Percentiles rank a stretch among this genome's conserved stretches.
phyloP scores from a whole-genome alignment of 2,888 invertebrate genomes.

The Leptinotarsa tumamoca region DNA sequence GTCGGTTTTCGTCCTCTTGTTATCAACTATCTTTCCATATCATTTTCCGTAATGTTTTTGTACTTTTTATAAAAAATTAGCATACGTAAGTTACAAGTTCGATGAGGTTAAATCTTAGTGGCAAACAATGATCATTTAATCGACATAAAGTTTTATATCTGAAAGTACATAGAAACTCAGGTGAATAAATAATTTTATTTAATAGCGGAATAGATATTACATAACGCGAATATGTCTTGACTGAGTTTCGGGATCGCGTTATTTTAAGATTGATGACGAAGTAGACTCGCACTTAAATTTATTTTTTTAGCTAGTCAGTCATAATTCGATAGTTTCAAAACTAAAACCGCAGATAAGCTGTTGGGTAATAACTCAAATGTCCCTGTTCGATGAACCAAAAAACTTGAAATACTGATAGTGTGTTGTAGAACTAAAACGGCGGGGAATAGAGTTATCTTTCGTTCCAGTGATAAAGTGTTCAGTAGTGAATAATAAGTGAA shows the following conservation, averaged over 20 bases:
- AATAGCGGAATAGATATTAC: neutral
- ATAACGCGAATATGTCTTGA: neutral
- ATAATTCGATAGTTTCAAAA: neutral
- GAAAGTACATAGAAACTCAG: neutral
- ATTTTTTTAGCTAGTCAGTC: neutral
- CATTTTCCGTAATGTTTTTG: neutral
- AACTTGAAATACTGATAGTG: conserved; percentile 3
- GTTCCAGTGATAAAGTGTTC: neutral
- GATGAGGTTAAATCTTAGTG: too few species aligned
- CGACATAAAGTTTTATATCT: neutral
- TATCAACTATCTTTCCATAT: too few species aligned
- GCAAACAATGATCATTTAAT: too few species aligned
- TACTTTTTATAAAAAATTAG: neutral
- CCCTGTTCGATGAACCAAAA: conserved; percentile 8
- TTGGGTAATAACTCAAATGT: neutral
- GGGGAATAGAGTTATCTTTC: neutral
- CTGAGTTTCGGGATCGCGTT: neutral
- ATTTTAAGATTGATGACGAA: neutral
- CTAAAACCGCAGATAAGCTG: neutral
- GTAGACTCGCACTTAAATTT: neutral
- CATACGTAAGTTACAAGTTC: too few species aligned
- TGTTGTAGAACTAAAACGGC: neutral
- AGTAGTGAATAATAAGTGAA: neutral
- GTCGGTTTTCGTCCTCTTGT: too few species aligned
- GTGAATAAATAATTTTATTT: neutral